Evolutionary conservation across 2,888 invertebrate genomes (phyloP), one percentile per base, ranked within the genome.

Genomic region (Pterostichus niger): DNA sequence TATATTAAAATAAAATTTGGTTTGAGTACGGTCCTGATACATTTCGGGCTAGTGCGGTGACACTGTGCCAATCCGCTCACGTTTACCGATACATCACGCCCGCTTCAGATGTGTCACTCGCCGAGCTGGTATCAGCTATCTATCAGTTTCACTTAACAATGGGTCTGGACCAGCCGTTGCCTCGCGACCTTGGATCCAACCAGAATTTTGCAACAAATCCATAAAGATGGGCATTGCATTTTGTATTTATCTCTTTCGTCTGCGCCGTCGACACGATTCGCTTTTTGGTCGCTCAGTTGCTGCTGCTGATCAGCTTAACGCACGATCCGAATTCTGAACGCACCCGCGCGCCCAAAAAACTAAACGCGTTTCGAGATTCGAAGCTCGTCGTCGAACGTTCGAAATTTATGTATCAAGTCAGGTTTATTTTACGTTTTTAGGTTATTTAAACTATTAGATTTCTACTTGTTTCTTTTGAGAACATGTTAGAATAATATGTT

Each of bases 171-270:
- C 71, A 44, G 35, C 17, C 40, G 71, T 71, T 40, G 33, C 64
- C 15, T 4, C 17, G 24, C 35, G 86, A 85, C 87, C 87, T 87
- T 86, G 86, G 84, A 85, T 35, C 44, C 35, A 85, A 83, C 85
- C 85, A 86, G 86, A 86, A 86, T 87, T 87, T 87, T 86, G 86
- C 86, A 85, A 86, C 86, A 86, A 87, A 87, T 86, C 87, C 86
- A 87, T 87, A 87, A 87, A 87, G 87, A 86, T 86, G 86, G 84
- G 85, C 56, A 6, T 85, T 84, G 85, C 86, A 88, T 88, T 88
- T 85, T 84, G 85, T 86, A 88, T 88, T 88, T 88, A 88, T 88
- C 85, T 86, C 86, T 88, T 88, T 87, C 88, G 88, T 88, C 88
- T 88, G 87, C 86, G 78, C 82, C 84, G 85, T 87, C 87, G 88